A percentile compares a stretch with the other conserved stretches of the same genome.
Evolutionary conservation across 2,797 vertebrate species (phyloP).

Genomic region (Amphiprion clarkii): DNA sequence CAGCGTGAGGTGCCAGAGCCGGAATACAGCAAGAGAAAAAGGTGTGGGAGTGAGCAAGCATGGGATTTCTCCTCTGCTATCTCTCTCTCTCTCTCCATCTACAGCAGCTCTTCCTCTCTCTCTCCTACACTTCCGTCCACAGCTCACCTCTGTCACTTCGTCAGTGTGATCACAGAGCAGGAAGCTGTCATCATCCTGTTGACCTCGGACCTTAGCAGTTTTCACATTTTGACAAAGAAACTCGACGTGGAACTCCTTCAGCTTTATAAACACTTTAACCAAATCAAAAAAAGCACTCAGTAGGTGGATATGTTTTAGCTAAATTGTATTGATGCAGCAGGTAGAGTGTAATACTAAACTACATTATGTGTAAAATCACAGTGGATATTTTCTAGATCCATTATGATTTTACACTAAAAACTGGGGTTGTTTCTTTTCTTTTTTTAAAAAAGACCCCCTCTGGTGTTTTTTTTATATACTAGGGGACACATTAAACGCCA

Average conservation of each 20-base stretch:
- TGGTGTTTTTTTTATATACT: no score
- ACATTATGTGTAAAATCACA: no score
- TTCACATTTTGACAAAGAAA: constrained; percentile 1
- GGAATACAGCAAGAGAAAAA: constrained; percentile 80
- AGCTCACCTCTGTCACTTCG: constrained; percentile 53
- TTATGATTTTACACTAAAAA: neutral
- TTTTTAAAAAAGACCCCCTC: neutral
- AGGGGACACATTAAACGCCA: no score
- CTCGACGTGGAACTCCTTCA: neutral
- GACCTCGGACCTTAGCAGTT: constrained; percentile 13
- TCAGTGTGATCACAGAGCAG: constrained; percentile 34
- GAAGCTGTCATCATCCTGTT: constrained; percentile 41
- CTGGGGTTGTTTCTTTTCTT: neutral
- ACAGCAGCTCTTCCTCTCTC: constrained; percentile 40
- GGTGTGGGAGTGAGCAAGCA: constrained; percentile 85
- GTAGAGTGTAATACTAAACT: no score
- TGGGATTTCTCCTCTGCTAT: constrained; percentile 71
- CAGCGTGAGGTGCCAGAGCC: constrained; percentile 70
- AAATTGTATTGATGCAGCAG: neutral
- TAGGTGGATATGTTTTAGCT: neutral
- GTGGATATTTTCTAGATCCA: neutral
- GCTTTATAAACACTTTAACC: neutral
- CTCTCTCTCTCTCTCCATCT: constrained; percentile 57
- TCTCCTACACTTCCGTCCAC: constrained; percentile 74
- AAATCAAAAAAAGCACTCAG: neutral